phyloP scores from a whole-genome alignment of 2,888 invertebrate genomes.

The Hartigia nigra region DNA sequence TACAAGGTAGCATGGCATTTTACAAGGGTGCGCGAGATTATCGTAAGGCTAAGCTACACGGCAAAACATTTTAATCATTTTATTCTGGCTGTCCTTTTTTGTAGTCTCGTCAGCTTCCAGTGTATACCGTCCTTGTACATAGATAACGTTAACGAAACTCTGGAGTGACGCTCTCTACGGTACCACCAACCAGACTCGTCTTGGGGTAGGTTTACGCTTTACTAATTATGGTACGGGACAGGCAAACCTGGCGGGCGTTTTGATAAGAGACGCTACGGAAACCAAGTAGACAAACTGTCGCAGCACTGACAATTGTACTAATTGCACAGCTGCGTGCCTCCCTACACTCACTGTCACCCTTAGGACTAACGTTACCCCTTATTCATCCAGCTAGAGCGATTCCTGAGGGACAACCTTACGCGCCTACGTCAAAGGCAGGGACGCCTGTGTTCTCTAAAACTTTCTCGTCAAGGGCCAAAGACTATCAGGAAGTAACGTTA shows the following conservation, averaged over 20 bases:
- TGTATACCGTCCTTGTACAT: not conserved
- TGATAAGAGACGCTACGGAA: conserved; percentile 43
- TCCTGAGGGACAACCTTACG: not conserved
- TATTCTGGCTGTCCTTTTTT: not conserved
- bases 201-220: conserved; percentile 42
- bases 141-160: not conserved
- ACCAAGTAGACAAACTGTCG: conserved; percentile 37
- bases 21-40: not conserved
- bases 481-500: not conserved
- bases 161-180: not conserved
- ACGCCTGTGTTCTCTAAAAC: not conserved
- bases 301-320: conserved; percentile 49
- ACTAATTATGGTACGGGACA: conserved; percentile 42
- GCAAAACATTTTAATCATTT: conserved; percentile 21
- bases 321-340: conserved; percentile 46
- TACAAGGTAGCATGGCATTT: not conserved
- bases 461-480: not conserved
- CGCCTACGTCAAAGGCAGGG: not conserved
- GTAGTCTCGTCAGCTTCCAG: not conserved
- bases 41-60: conserved; percentile 15
- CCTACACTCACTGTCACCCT: conserved; percentile 23
- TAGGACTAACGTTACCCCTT: not conserved
- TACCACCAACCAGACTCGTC: not conserved
- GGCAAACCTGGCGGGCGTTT: conserved; percentile 35
- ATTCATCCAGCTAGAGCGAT: not conserved